Evolutionary conservation across 2,888 invertebrate genomes (phyloP).

Genomic region (Morpho deidamia): DNA sequence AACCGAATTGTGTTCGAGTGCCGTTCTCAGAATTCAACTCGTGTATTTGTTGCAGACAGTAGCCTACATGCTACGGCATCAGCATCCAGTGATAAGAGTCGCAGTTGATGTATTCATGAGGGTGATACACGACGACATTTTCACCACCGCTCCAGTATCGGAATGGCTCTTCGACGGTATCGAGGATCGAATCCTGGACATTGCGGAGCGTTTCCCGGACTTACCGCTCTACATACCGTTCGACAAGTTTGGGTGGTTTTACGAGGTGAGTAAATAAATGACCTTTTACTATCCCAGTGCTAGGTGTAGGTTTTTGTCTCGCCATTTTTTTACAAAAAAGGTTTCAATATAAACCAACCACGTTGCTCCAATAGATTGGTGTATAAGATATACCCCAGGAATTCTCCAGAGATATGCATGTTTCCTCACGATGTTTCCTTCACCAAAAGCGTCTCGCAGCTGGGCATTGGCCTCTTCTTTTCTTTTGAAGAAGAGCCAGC

Average conservation of each 20-base stretch:
- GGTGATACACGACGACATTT: constrained; percentile 68
- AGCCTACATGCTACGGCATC: constrained; percentile 76
- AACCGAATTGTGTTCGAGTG: not conserved
- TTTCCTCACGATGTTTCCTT: no score
- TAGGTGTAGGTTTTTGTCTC: no score
- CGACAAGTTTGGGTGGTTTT: not conserved
- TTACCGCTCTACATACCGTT: constrained; percentile 44
- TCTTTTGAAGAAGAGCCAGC: no score
- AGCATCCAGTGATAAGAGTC: constrained; percentile 41
- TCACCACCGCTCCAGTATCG: constrained; percentile 80
- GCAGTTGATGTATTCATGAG: constrained; percentile 77
- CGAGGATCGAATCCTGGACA: constrained; percentile 82
- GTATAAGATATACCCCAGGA: no score
- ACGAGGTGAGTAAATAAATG: constrained; percentile 4
- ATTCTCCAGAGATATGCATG: no score
- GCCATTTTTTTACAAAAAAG: no score
- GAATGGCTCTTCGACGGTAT: constrained; percentile 90
- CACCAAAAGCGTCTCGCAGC: no score
- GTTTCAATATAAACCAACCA: no score
- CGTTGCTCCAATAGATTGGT: no score
- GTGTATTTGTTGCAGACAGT: constrained; percentile 75
- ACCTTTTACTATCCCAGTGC: not conserved
- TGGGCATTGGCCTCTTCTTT: no score
- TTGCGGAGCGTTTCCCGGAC: constrained; percentile 73
- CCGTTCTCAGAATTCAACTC: not conserved